These are phyloP conservation scores for Drosophila peninsularis DNA, from an alignment of 2,888 invertebrate species.

Conservation along the genomic window DNA sequence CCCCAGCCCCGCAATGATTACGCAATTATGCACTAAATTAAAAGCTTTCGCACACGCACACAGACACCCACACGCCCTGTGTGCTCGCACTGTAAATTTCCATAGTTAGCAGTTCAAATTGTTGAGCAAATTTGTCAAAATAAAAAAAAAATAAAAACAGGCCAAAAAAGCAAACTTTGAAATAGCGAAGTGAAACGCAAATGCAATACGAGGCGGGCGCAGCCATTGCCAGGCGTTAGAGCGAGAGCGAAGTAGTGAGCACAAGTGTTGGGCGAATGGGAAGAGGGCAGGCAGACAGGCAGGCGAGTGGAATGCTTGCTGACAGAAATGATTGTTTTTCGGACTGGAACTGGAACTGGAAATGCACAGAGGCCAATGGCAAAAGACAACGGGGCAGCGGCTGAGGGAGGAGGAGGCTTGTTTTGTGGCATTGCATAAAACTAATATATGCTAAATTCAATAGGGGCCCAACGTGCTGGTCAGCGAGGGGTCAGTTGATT, in stretches of 20 bases:
- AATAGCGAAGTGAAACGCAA: constrained; percentile 35
- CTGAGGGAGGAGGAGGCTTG: constrained; percentile 7
- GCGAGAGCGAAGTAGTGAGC: neutral
- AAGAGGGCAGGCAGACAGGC: neutral
- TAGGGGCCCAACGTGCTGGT: constrained; percentile 4
- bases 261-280: neutral
- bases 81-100: constrained; percentile 29
- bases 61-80: constrained; percentile 6
- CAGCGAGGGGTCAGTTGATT: constrained; percentile 21
- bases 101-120: constrained; percentile 43
- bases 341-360: constrained; percentile 43
- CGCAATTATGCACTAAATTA: constrained; percentile 73
- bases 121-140: constrained; percentile 49
- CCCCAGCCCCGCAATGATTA: constrained; percentile 61
- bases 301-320: constrained; percentile 21
- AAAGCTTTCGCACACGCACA: constrained; percentile 38
- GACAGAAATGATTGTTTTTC: constrained; percentile 46
- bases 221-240: neutral
- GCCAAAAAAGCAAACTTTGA: constrained; percentile 32
- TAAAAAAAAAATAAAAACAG: constrained; percentile 6
- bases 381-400: constrained; percentile 36
- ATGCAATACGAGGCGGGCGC: constrained; percentile 1
- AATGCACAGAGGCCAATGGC: constrained; percentile 29
- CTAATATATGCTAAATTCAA: constrained; percentile 53
- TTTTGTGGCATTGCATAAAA: constrained; percentile 46